Conservation (phyloP, 1,140 invertebrate genomes). For the Leptoteleia sp. region DNA sequence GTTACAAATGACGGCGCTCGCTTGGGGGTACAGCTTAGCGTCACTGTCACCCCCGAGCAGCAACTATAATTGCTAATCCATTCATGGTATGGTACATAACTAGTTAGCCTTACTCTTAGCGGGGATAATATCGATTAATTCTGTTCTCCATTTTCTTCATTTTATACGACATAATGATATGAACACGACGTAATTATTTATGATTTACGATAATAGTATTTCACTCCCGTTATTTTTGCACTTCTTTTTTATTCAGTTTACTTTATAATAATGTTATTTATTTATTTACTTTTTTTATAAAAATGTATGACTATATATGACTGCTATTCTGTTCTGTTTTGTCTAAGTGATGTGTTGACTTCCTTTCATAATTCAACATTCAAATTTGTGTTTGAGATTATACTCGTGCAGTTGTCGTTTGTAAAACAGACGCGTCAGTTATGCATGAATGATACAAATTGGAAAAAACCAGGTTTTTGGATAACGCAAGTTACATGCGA, state of each 20-base stretch:
- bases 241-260: too few relatives aligned
- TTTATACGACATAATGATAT: constrained; percentile 73
- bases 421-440: too few relatives aligned
- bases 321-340: not conserved
- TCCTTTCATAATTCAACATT: constrained; percentile 5
- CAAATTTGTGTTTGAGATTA: not conserved
- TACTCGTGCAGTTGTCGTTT: not conserved
- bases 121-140: constrained; percentile 65
- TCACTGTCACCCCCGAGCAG: not conserved
- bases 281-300: constrained; percentile 1
- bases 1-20: constrained; percentile 9
- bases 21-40: not conserved
- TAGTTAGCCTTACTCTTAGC: constrained; percentile 58
- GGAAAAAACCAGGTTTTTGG: constrained; percentile 22
- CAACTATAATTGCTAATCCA: constrained; percentile 35
- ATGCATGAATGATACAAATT: constrained; percentile 9
- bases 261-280: too few relatives aligned
- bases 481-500: constrained; percentile 20
- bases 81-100: constrained; percentile 53
- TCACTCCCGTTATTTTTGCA: constrained; percentile 5
- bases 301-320: constrained; percentile 10
- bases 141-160: constrained; percentile 34
- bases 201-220: constrained; percentile 71
- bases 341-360: constrained; percentile 9
- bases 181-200: constrained; percentile 73